Conservation (phyloP, 2,113 vertebrate species). For the Toxotes chatareus region DNA sequence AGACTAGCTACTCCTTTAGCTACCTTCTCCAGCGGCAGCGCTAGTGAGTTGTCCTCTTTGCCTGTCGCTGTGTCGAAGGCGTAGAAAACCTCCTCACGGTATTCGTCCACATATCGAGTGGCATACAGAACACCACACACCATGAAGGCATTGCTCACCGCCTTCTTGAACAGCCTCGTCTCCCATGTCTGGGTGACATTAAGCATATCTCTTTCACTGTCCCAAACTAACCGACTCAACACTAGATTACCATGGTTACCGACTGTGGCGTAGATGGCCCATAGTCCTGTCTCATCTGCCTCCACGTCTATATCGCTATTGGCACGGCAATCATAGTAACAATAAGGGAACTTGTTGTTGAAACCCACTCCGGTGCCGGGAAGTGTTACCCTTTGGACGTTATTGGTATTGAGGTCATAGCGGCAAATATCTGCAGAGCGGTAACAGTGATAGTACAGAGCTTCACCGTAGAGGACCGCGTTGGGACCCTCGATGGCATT, state of each 20-base stretch:
- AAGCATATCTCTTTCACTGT: conserved; percentile 33
- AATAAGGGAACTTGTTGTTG: conserved; percentile 91
- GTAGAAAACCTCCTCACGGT: conserved; percentile 91
- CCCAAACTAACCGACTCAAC: conserved; percentile 68
- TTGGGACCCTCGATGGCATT: conserved; percentile 85
- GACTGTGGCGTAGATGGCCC: conserved; percentile 81
- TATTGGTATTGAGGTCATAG: conserved; percentile 68
- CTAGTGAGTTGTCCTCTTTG: conserved; percentile 73
- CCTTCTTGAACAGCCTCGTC: conserved; percentile 84
- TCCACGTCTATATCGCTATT: conserved; percentile 86
- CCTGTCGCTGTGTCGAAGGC: conserved; percentile 88
- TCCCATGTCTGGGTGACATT: conserved; percentile 87
- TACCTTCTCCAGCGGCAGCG: conserved; percentile 76
- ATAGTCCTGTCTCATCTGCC: conserved; percentile 80
- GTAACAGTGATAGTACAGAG: conserved; percentile 86
- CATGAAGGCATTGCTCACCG: conserved; percentile 91
- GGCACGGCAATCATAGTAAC: conserved; percentile 80
- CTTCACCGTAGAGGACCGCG: conserved; percentile 82
- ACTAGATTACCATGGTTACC: conserved; percentile 82
- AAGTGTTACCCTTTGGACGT: conserved; percentile 58
- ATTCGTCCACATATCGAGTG: conserved; percentile 77
- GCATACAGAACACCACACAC: conserved; percentile 92
- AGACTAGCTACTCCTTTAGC: conserved; percentile 74
- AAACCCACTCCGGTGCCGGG: conserved; percentile 78
- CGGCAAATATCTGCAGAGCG: conserved; percentile 68